phyloP scores from a whole-genome alignment of 2,888 invertebrate species.

The Geotrupes spiniger region DNA sequence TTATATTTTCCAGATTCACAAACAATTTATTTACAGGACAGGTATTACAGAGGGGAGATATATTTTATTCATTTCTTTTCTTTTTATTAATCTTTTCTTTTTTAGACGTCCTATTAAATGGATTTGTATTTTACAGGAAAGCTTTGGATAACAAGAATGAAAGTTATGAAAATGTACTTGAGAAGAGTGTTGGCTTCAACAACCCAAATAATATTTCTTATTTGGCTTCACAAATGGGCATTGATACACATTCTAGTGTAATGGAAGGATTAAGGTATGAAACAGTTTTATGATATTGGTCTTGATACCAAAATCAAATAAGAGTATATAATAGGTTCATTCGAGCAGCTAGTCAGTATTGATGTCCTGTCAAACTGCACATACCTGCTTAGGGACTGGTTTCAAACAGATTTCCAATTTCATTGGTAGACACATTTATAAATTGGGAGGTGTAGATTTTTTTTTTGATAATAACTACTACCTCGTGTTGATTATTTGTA shows the following conservation, averaged over 20 bases:
- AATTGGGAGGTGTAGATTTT: too few species aligned
- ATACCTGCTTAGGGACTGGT: too few species aligned
- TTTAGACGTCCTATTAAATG: background rate
- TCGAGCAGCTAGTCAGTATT: too few species aligned
- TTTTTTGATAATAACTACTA: too few species aligned
- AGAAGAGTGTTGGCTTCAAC: conserved; percentile 81
- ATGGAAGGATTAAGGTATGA: conserved; percentile 68
- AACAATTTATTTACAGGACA: conserved; percentile 26
- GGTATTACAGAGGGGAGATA: conserved; percentile 15
- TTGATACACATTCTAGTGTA: conserved; percentile 68
- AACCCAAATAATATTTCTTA: conserved; percentile 86
- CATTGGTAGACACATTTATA: too few species aligned
- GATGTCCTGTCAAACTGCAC: too few species aligned
- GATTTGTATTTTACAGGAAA: conserved; percentile 57
- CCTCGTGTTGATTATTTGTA: too few species aligned
- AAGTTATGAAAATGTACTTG: conserved; percentile 77
- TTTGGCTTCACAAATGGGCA: conserved; percentile 72
- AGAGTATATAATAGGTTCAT: too few species aligned
- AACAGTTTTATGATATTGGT: too few species aligned
- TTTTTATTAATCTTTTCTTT: conserved; percentile 9
- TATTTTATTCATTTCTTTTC: conserved; percentile 11
- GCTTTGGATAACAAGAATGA: conserved; percentile 76
- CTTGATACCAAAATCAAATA: too few species aligned
- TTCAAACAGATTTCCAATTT: too few species aligned
- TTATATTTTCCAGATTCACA: conserved; percentile 27